Percentiles rank a stretch among this genome's conserved stretches.
Conservation (phyloP, 2,113 vertebrate genomes). For the Typhlomys cinereus region DNA sequence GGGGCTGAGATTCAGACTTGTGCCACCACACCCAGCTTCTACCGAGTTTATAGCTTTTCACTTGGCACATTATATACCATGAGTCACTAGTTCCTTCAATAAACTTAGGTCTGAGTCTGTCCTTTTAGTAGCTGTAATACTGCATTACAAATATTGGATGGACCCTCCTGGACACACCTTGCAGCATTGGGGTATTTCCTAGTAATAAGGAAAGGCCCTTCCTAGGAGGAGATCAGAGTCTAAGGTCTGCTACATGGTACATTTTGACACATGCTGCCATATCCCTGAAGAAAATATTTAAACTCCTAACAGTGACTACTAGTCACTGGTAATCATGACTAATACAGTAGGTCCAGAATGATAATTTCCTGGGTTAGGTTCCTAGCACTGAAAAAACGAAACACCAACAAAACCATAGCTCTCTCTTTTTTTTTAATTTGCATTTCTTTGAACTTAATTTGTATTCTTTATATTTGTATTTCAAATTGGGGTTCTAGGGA, state of each 20-base stretch:
- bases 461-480: neutral
- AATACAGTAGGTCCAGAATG: neutral
- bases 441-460: neutral
- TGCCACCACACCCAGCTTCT: neutral
- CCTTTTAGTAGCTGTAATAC: neutral
- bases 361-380: neutral
- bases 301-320: neutral
- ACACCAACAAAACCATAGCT: neutral
- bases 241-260: neutral
- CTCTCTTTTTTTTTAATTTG: neutral
- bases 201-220: neutral
- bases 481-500: neutral
- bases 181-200: neutral
- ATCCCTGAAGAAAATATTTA: neutral
- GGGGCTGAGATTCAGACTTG: neutral
- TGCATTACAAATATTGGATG: neutral
- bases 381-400: neutral
- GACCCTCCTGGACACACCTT: neutral
- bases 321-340: neutral
- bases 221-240: neutral
- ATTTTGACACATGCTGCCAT: neutral
- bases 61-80: neutral
- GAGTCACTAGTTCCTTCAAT: neutral
- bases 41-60: neutral
- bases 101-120: neutral